Evolutionary conservation across 2,797 vertebrate genomes (phyloP), one percentile per base, ranked within the genome.

Genomic region (Falco berigora): DNA sequence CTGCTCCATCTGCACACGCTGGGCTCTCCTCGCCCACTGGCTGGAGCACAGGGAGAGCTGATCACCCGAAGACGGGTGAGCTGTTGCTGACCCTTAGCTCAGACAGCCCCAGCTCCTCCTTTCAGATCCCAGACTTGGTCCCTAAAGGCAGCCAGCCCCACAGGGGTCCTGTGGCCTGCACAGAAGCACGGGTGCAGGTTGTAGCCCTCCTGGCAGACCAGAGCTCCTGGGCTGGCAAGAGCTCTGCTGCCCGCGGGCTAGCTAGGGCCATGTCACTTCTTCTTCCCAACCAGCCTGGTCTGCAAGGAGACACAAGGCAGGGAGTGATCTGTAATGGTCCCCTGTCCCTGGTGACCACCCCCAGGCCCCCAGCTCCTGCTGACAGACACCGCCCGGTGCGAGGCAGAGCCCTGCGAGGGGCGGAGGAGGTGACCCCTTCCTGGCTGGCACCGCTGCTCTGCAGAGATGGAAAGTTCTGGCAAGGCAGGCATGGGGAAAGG

Each of bases 391-490:
- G 3, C 42, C 52, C 23, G 0, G 14, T 50, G 53, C 53, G 30
- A 21, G 64, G 69, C 81, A 66, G 55, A 58, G 61, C 23, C 59
- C 46, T 68, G 75, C 32, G 32, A 34, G 21, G 23, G 28, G 81
- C n/a, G 24, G 38, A 69, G 50, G 47, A 34, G 53, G 36, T 1
- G 0, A 24, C 21, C 9, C 14, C 71, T 85, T 82, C 69, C 47
- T 2, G 1, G 1, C 50, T 7, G 21, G 10, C 69, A 30, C 56
- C 0, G 0, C 25, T 61, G 0, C 25, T 61, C 72, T 23, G 2
- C 2, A 2, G 58, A 69, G 53, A 28, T 42, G 30, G 8, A 9
- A 38, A 56, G 46, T 42, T 46, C 50, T 59, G 89, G 64, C 36
- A 13, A 53, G 84, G 56, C 68, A 40, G 27, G 46, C 8, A 1